Evolutionary conservation across 2,113 vertebrate species (phyloP).

Genomic region (Scolopax mira): DNA sequence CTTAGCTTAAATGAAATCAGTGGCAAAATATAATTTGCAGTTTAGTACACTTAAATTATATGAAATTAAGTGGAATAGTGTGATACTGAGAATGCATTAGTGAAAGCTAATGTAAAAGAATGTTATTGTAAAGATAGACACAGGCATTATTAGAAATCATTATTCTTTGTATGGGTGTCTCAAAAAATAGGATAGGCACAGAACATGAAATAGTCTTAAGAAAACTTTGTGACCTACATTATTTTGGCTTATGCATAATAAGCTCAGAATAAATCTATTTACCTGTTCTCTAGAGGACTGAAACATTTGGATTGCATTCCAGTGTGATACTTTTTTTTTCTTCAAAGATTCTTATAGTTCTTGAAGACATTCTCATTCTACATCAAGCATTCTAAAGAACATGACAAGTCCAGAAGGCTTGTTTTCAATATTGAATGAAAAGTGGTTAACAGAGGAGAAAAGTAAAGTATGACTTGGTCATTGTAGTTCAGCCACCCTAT

Average conservation of each 20-base stretch:
- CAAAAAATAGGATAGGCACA: not conserved
- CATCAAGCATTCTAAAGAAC: not conserved
- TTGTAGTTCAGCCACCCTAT: not conserved
- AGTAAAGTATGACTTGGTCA: not conserved
- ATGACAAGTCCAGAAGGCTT: not conserved
- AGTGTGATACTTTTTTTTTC: not conserved
- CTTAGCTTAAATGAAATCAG: not conserved
- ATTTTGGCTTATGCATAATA: not conserved
- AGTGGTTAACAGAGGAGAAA: not conserved
- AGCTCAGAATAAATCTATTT: not conserved
- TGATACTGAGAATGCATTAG: not conserved
- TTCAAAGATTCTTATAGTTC: not conserved
- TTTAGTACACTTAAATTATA: not conserved
- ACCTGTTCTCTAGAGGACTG: not conserved
- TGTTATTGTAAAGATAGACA: not conserved
- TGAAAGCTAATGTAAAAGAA: not conserved
- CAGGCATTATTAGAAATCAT: not conserved
- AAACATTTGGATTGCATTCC: not conserved
- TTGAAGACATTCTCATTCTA: not conserved
- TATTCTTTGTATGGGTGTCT: not conserved
- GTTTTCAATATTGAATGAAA: not conserved
- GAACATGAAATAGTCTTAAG: not conserved
- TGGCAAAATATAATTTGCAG: not conserved
- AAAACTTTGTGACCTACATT: not conserved
- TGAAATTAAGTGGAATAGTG: not conserved